Evolutionary conservation across 2,888 invertebrate genomes (phyloP), one percentile per base, ranked within the genome.

Genomic region (Erpobdella octoculata): DNA sequence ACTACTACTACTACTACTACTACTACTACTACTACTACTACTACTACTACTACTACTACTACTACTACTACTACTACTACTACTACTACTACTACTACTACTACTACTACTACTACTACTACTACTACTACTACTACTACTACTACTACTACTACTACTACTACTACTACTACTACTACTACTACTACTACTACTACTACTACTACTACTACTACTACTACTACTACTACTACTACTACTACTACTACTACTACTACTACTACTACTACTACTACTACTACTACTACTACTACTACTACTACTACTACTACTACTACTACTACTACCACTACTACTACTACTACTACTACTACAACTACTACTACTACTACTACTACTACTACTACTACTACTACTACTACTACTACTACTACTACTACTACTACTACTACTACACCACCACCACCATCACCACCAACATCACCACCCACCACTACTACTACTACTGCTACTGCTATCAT

Each of bases 301-400:
- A 71, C 71, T 71, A 36, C 71, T 71, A 71, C 71, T 71, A 71
- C 71, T 71, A 71, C 71, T 71, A 71, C 70, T 71, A 71, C 71
- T 71, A 71, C 71, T 71, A 71, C 71, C 46, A 71, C 71, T 71
- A 71, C 71, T 71, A 71, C 71, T 71, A 71, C 71, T 71, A 36
- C 71, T 71, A 71, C 71, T 71, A 71, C 71, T 71, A 71, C 71
- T 71, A 70, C 70, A 70, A 70, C 70, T 70, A 70, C 70, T 68
- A 70, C 70, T 68, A 70, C 70, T 68, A 70, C 70, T 70, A 70
- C 70, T 70, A 70, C 67, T 70, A 70, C 70, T 70, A 70, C 70
- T 70, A 70, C 70, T 70, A 70, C 70, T 70, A 70, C 70, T 70
- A 70, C 70, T 70, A 70, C 67, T 70, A 70, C 70, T 70, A 70